These are phyloP conservation scores for Melitaea cinxia DNA, from an alignment of 1,140 invertebrate genomes.

Conservation along the genomic window DNA sequence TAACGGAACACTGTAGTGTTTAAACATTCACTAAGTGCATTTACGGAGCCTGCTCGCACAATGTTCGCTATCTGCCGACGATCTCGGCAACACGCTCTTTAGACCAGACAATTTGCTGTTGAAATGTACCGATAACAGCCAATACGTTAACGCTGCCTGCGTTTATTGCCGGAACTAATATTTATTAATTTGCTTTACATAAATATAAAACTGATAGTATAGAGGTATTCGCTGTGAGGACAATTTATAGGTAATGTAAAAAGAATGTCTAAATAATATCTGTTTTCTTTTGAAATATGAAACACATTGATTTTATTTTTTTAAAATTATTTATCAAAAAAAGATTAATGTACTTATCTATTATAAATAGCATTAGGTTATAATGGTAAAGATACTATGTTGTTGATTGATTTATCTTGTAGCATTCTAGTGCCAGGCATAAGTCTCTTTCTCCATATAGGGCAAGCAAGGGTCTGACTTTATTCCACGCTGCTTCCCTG, in stretches of 20 bases:
- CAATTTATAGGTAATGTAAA: neutral
- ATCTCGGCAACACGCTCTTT: constrained; percentile 45
- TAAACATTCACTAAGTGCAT: constrained; percentile 47
- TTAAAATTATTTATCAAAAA: too few species aligned
- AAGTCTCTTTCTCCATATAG: too few species aligned
- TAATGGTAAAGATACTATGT: too few species aligned
- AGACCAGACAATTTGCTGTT: constrained; percentile 46
- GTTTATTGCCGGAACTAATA: constrained; percentile 33
- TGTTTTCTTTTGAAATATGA: too few species aligned
- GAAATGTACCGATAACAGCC: constrained; percentile 41
- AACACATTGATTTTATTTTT: too few species aligned
- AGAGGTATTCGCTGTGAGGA: neutral
- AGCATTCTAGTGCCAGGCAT: too few species aligned
- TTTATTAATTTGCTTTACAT: constrained; percentile 34
- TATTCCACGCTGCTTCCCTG: too few species aligned
- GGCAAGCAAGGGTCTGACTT: too few species aligned
- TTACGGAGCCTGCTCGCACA: constrained; percentile 40
- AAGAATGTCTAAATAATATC: neutral
- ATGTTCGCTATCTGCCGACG: constrained; percentile 39
- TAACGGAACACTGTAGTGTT: constrained; percentile 27
- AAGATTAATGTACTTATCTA: too few species aligned
- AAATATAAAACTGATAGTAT: neutral
- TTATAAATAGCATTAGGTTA: too few species aligned
- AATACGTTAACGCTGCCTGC: constrained; percentile 37
- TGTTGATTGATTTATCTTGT: too few species aligned